A percentile compares a stretch with the other conserved stretches of the same genome.
Evolutionary conservation across 1,140 invertebrate species (phyloP).

Genomic region (Diuraphis noxia): DNA sequence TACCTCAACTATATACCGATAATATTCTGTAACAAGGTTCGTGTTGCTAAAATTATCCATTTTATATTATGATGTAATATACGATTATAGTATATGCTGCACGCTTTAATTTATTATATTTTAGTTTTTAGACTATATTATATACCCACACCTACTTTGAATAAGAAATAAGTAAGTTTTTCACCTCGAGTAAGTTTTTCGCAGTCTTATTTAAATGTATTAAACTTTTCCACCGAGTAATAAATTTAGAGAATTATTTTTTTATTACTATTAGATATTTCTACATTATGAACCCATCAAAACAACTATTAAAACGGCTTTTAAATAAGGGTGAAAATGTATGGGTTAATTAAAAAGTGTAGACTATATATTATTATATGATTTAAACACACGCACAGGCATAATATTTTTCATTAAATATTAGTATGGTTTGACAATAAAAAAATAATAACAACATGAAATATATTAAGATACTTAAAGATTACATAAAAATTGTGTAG

Average conservation of each 20-base stretch:
- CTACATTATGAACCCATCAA: constrained; percentile 25
- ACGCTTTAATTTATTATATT: background rate
- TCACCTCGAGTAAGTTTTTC: background rate
- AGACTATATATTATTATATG: background rate
- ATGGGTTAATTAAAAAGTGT: constrained; percentile 33
- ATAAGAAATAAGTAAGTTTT: background rate
- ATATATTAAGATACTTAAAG: constrained; percentile 12
- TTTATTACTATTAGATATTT: background rate
- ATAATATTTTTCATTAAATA: constrained; percentile 14
- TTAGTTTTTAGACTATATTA: no score
- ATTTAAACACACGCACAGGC: constrained; percentile 15
- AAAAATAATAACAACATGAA: background rate
- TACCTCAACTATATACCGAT: background rate
- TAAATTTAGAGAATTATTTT: background rate
- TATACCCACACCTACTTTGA: no score
- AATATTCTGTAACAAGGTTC: background rate
- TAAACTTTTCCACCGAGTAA: background rate
- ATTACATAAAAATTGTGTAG: background rate
- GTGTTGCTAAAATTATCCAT: no score
- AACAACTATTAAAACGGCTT: background rate
- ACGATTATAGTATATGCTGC: no score
- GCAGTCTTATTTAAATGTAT: background rate
- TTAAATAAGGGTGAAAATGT: background rate
- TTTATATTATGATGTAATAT: background rate
- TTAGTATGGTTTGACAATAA: background rate